phyloP scores from a whole-genome alignment of 2,113 vertebrate genomes.

The Archilochus colubris region DNA sequence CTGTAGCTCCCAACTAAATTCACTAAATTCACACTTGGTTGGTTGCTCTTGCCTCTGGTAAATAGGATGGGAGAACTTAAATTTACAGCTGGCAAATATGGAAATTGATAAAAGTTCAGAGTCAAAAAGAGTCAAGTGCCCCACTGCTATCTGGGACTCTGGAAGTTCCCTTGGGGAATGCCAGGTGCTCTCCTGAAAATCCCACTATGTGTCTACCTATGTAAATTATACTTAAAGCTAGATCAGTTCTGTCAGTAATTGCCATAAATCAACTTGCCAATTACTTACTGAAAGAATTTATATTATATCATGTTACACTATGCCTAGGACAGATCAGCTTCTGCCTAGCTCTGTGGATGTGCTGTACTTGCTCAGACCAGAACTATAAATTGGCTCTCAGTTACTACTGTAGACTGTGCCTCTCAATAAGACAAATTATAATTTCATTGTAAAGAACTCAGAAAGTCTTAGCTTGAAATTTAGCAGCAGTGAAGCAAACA shows the following conservation, averaged over 20 bases:
- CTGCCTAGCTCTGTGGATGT: background rate
- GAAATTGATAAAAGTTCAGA: background rate
- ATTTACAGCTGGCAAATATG: background rate
- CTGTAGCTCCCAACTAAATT: background rate
- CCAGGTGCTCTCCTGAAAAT: background rate
- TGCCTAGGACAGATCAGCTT: background rate
- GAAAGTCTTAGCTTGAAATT: background rate
- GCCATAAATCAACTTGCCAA: background rate
- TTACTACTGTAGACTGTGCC: background rate
- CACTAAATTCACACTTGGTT: background rate
- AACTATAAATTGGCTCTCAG: background rate
- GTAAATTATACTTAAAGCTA: background rate
- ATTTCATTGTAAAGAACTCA: background rate
- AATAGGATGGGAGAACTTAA: background rate
- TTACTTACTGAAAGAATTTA: background rate
- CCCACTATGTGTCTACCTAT: background rate
- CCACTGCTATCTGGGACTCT: fast-evolving
- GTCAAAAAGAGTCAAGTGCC: background rate
- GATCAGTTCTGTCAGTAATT: background rate
- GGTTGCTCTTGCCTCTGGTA: background rate
- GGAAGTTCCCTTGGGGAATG: background rate
- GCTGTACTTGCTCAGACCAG: background rate
- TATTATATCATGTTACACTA: background rate
- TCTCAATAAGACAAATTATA: background rate
- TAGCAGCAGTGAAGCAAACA: constrained; percentile 17